Percentiles rank a stretch among this genome's conserved stretches.
Evolutionary conservation across 2,888 invertebrate species (phyloP).

Genomic region (Dryococelus australis): DNA sequence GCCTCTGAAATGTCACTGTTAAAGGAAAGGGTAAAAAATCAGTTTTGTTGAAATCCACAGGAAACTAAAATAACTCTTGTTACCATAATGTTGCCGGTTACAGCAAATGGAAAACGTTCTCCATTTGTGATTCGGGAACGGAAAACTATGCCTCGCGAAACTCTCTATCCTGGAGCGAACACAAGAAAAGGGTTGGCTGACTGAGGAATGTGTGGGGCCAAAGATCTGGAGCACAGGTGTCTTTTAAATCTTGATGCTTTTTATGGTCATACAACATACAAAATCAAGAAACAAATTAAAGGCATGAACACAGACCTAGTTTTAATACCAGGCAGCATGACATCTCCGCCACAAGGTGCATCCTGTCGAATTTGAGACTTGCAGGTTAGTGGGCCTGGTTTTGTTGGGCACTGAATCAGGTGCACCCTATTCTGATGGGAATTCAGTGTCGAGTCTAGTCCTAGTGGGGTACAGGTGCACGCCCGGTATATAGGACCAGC

Average conservation of each 20-base stretch:
- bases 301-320: neutral
- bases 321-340: conserved; percentile 37
- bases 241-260: neutral
- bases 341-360: conserved; percentile 35
- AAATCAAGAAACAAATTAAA: neutral
- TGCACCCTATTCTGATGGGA: too few species aligned
- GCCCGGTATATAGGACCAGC: too few species aligned
- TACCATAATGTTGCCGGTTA: conserved; percentile 26
- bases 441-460: too few species aligned
- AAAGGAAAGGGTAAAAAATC: conserved; percentile 28
- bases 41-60: neutral
- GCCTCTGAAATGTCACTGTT: conserved; percentile 35
- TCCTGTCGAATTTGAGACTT: too few species aligned
- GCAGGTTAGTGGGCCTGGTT: too few species aligned
- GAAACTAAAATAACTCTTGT: conserved; percentile 31
- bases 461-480: too few species aligned
- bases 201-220: neutral
- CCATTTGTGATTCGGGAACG: neutral
- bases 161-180: conserved; percentile 36
- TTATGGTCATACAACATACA: neutral
- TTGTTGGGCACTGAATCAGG: too few species aligned
- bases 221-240: neutral
- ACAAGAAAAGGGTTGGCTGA: conserved; percentile 44
- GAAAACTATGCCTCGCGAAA: conserved; percentile 34
- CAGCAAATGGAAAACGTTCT: conserved; percentile 34